phyloP scores from a whole-genome alignment of 2,888 invertebrate genomes.

The Drosophila pseudotakahashii region DNA sequence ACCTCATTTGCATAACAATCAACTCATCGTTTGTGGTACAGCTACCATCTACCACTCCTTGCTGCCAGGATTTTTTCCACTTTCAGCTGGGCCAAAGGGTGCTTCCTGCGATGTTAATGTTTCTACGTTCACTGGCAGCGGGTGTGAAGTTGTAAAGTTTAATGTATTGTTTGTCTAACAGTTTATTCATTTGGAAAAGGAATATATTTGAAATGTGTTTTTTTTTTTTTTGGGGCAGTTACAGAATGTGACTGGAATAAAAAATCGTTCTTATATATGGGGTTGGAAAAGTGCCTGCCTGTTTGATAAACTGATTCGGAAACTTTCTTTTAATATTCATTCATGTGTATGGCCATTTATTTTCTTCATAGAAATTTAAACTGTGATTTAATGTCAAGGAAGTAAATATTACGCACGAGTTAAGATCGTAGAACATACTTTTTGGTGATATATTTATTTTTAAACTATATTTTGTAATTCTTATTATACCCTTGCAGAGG shows the following conservation, averaged over 20 bases:
- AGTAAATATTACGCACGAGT: constrained; percentile 3
- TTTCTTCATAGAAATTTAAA: constrained; percentile 6
- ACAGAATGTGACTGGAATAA: constrained; percentile 50
- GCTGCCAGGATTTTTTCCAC: constrained; percentile 8
- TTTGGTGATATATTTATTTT: no score
- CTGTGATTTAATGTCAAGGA: constrained; percentile 6
- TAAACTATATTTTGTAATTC: no score
- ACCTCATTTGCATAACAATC: constrained; percentile 81
- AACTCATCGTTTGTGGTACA: constrained; percentile 76
- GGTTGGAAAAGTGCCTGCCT: constrained; percentile 15
- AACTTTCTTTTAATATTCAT: constrained; percentile 18
- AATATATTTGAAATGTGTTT: constrained; percentile 35
- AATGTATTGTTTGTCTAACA: constrained; percentile 77
- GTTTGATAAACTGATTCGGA: constrained; percentile 8
- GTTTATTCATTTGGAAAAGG: constrained; percentile 79
- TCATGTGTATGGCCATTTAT: constrained; percentile 19
- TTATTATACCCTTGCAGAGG: no score
- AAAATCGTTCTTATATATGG: constrained; percentile 9
- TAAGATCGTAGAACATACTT: no score
- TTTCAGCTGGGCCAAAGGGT: constrained; percentile 14
- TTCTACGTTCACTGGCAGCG: constrained; percentile 66
- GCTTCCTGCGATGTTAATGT: constrained; percentile 62
- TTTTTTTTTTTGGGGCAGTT: constrained; percentile 13
- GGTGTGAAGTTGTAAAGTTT: constrained; percentile 82
- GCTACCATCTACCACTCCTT: constrained; percentile 50